phyloP scores from a whole-genome alignment of 2,888 invertebrate species.

The Philopedon plagiatum region DNA sequence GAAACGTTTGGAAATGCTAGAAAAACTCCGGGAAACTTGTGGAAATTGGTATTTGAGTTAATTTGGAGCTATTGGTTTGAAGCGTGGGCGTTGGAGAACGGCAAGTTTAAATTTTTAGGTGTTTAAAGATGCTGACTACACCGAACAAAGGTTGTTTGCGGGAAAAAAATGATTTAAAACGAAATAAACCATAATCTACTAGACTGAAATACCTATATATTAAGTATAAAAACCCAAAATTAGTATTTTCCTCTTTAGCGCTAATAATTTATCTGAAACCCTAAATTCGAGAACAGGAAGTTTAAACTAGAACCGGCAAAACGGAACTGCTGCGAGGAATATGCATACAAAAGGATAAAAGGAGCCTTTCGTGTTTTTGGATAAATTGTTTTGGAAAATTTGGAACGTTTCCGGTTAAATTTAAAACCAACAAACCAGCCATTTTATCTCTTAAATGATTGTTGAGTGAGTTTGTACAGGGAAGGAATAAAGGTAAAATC shows the following conservation, averaged over 20 bases:
- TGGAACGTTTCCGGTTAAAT: slow-evolving; percentile 16
- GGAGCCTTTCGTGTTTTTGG: slow-evolving; percentile 30
- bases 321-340: slow-evolving; percentile 29
- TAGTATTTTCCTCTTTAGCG: neutral
- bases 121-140: too few relatives aligned
- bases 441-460: neutral
- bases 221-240: neutral
- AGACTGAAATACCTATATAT: neutral
- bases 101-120: too few relatives aligned
- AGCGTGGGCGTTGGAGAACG: too few relatives aligned
- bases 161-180: too few relatives aligned
- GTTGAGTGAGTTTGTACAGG: too few relatives aligned
- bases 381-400: slow-evolving; percentile 34
- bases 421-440: slow-evolving; percentile 12
- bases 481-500: too few relatives aligned
- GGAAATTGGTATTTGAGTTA: slow-evolving; percentile 12
- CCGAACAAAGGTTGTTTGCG: too few relatives aligned
- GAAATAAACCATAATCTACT: too few relatives aligned
- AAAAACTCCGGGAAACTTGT: slow-evolving; percentile 7
- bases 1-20: slow-evolving; percentile 21
- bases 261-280: slow-evolving; percentile 18
- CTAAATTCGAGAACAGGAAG: slow-evolving; percentile 25
- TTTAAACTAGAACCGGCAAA: slow-evolving; percentile 27
- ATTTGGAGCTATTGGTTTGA: too few relatives aligned
- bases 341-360: slow-evolving; percentile 20